Evolutionary conservation across 2,888 invertebrate species (phyloP).

Genomic region (Mechanitis messenoides): DNA sequence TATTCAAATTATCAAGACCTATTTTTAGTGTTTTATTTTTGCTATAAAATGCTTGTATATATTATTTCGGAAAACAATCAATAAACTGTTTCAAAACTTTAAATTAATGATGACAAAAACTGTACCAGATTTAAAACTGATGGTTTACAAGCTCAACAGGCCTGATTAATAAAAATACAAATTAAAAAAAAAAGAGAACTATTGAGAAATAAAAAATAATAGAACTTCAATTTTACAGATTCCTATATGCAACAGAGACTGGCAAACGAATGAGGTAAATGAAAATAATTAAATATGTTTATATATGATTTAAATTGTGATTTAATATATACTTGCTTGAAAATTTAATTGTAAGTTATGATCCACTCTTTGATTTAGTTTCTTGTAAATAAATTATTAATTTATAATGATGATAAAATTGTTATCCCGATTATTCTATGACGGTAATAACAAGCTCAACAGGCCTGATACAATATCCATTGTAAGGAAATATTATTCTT

Average conservation of each 20-base stretch:
- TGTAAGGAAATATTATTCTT: background rate
- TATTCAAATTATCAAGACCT: too few relatives aligned
- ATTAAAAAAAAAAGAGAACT: background rate
- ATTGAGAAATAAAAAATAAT: background rate
- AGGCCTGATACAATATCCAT: conserved; percentile 27
- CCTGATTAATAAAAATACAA: conserved; percentile 20
- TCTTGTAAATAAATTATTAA: too few relatives aligned
- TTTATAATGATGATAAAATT: conserved; percentile 31
- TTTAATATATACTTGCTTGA: background rate
- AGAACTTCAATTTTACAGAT: conserved; percentile 7
- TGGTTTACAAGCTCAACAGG: conserved; percentile 33
- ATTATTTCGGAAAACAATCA: too few relatives aligned
- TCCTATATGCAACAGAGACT: background rate
- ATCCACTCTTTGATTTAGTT: background rate
- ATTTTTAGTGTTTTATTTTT: too few relatives aligned
- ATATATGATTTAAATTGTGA: background rate
- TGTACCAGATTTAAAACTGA: conserved; percentile 18
- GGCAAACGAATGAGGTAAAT: background rate
- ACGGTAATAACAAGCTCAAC: conserved; percentile 36
- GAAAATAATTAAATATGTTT: background rate
- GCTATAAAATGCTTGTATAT: too few relatives aligned
- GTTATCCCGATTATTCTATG: conserved; percentile 30
- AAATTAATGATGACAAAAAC: conserved; percentile 13
- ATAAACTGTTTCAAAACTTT: too few relatives aligned
- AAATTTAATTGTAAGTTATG: background rate